Evolutionary conservation across 2,797 vertebrate species (phyloP).

Genomic region (Rousettus madagascariensis): DNA sequence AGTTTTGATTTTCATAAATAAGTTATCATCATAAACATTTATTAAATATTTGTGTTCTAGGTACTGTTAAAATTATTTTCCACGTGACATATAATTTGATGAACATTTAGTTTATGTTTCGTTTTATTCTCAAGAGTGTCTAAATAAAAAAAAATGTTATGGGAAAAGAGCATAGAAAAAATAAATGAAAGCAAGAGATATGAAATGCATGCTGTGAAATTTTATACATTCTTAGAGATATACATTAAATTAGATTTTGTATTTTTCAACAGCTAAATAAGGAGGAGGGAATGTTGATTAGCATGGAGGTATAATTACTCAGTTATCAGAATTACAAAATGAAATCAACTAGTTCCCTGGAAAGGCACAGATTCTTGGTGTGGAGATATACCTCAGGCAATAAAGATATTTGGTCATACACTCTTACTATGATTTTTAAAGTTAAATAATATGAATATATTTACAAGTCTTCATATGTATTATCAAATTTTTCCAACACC

Average conservation of each 20-base stretch:
- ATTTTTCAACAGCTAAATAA: neutral
- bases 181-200: neutral
- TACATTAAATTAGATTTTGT: neutral
- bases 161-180: neutral
- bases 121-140: neutral
- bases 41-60: neutral
- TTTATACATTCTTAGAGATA: neutral
- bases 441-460: neutral
- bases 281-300: neutral
- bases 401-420: neutral
- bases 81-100: neutral
- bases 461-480: neutral
- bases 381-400: neutral
- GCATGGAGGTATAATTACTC: neutral
- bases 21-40: neutral
- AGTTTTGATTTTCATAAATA: neutral
- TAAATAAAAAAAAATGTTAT: neutral
- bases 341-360: neutral
- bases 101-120: neutral
- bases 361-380: neutral
- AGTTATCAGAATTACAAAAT: neutral
- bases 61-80: slow-evolving; percentile 11
- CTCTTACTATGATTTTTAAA: neutral
- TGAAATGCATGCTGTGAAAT: neutral
- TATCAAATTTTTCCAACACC: neutral